Evolutionary conservation across 1,140 invertebrate genomes (phyloP), one percentile per base, ranked within the genome.

Genomic region (Caenorhabditis remanei): DNA sequence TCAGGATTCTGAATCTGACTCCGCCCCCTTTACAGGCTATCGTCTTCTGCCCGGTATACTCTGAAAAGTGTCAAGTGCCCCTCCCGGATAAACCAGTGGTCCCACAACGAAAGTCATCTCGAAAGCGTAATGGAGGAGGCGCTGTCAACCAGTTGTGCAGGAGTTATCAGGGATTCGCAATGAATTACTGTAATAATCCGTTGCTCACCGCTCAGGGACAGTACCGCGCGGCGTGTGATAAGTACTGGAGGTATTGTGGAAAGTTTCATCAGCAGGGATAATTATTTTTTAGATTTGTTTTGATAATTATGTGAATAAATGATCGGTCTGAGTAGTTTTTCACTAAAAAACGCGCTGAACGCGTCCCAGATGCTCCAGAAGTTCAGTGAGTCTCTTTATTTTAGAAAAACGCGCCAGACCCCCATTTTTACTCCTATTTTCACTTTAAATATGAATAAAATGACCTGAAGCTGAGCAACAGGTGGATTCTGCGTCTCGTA

Each of bases 31-130:
- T 86, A 9, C 67, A 88, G 46, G 90, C 90, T 16, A 90, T 88
- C 11, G 89, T 91, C 11, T 91, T 91, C 85, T 91, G 90, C 71
- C 90, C 90, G 4, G 86, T 91, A 55, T 91, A 91, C 53, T 91
- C 90, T 48, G 90, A 91, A 41, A 84, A 91, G 13, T 91, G 90
- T 53, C 79, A 91, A 40, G 82, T 90, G n/a, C 85, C 90, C 13
- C 84, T 88, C 14, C 89, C 89, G 40, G 87, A 90, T 14, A 87
- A 87, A 19, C 90, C 90, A 32, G 87, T 90, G 0, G 67, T 90
- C 21, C 89, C 89, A 19, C 89, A 87, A 32, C 86, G 67, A 56
- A 87, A 87, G 48, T 83, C 87, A 40, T 63, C 82, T 14, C 65
- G 58, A 5, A 55, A 63, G 13, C 83, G 53, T 83, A 5, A 53